Evolutionary conservation across 35 echinoderm and acorn worm species (phyloP), one percentile per base, ranked within the genome.

Genomic region (Hemicentrotus pulcherrimus): DNA sequence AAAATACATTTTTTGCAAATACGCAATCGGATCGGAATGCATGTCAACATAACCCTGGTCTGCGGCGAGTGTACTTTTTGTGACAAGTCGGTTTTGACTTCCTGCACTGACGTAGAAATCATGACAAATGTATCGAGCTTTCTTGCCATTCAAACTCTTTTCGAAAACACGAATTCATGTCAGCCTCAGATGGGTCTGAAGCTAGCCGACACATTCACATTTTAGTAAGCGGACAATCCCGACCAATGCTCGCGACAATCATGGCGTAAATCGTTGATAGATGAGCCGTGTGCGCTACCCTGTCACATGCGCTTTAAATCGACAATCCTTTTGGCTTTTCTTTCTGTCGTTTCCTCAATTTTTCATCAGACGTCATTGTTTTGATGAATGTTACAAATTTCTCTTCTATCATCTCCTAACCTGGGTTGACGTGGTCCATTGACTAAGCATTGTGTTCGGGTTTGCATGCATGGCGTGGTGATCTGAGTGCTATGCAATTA

Each of bases 351-450:
- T 28, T 78, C 19, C 65, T 28, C 65, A 22, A 22, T 78, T 78
- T 78, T 78, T 8, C 19, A 78, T 90, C 88, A 90, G 88, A 28
- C 88, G 45, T 90, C 88, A 90, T 90, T 90, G 15, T 90, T 45
- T 90, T 93, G 91, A 93, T 93, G 48, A 93, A 93, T 93, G 91
- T 93, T 93, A 93, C 91, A 93, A 93, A 58, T 93, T 93, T 93
- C 91, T 93, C n/a, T 58, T 93, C 48, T 22, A 58, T 93, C 91
- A 58, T 47, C 10, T 93, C 91, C 12, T 14, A 11, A 59, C 24
- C 65, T 7, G 65, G 65, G 19, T 22, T 78, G 22, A 78, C 65
- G 65, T 55, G 65, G 65, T 78, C 65, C 65, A 78, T 55, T 55
- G 50, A 55, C 1, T 55, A 55, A 41, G 7, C 50, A 55, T 55